These are phyloP conservation scores for Ochropacha duplaris DNA, from an alignment of 2,888 invertebrate genomes.

Conservation along the genomic window DNA sequence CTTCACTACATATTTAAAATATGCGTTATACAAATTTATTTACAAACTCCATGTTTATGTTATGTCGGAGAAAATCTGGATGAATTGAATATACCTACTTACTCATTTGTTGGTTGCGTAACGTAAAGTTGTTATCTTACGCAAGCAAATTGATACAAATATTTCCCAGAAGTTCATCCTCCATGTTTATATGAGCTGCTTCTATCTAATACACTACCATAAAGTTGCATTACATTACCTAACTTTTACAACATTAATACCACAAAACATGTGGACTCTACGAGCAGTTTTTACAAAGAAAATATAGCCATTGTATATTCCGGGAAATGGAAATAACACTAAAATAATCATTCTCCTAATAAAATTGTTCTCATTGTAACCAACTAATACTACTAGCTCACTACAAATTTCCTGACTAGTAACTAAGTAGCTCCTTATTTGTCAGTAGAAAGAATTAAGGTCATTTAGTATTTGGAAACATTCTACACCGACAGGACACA, in stretches of 20 bases:
- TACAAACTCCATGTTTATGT: slow-evolving; percentile 39
- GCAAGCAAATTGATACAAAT: slow-evolving; percentile 7
- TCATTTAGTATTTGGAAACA: slow-evolving; percentile 55
- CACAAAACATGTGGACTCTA: too few species aligned
- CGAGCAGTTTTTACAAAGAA: too few species aligned
- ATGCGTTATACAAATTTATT: slow-evolving; percentile 28
- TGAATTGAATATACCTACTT: slow-evolving; percentile 12
- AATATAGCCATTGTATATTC: too few species aligned
- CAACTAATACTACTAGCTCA: not conserved
- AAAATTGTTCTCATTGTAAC: not conserved
- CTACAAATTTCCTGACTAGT: not conserved
- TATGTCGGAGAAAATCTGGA: slow-evolving; percentile 41
- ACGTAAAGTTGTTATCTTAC: too few species aligned
- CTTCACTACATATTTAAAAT: slow-evolving; percentile 44
- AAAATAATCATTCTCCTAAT: not conserved
- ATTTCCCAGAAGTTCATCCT: not conserved
- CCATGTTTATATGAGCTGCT: slow-evolving; percentile 7
- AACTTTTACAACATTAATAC: too few species aligned
- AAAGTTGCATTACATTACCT: not conserved
- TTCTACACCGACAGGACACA: too few species aligned
- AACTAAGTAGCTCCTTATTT: not conserved
- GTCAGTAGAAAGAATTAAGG: slow-evolving; percentile 43
- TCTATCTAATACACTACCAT: not conserved
- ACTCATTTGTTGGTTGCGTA: slow-evolving; percentile 1
- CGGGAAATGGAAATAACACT: not conserved